These are phyloP conservation scores for Atractosteus spatula DNA, from an alignment of 2,113 vertebrate genomes.

Conservation along the genomic window DNA sequence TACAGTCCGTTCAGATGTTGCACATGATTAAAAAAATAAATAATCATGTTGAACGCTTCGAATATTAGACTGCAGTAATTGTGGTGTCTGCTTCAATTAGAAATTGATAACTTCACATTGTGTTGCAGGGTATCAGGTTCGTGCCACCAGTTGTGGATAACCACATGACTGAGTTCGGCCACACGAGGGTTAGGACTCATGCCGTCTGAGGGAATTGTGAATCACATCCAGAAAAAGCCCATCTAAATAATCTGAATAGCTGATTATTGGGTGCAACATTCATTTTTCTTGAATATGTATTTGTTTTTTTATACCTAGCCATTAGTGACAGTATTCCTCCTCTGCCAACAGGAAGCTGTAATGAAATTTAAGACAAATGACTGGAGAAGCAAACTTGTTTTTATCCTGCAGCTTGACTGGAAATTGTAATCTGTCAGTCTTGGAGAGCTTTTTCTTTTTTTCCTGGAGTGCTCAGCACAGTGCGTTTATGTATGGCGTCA, in stretches of 20 bases:
- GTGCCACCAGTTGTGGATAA: slow-evolving; percentile 34
- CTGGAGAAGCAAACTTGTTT: neutral
- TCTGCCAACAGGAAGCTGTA: neutral
- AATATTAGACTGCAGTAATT: slow-evolving; percentile 46
- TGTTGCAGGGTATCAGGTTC: slow-evolving; percentile 48
- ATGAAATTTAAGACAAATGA: neutral
- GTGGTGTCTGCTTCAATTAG: slow-evolving; percentile 50
- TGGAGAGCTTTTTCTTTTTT: neutral
- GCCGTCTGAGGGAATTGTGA: slow-evolving; percentile 17
- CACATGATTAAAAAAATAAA: slow-evolving; percentile 47
- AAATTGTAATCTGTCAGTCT: slow-evolving; percentile 11
- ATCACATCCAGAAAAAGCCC: slow-evolving; percentile 24
- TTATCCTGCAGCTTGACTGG: slow-evolving; percentile 10
- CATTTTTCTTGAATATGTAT: neutral
- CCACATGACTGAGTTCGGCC: slow-evolving; percentile 25
- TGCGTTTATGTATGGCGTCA: slow-evolving; percentile 11
- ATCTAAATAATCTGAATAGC: slow-evolving; percentile 9
- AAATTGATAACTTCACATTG: slow-evolving; percentile 43
- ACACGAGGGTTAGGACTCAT: slow-evolving; percentile 18
- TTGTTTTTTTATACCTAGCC: slow-evolving; percentile 12
- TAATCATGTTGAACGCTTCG: slow-evolving; percentile 47
- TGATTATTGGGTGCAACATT: slow-evolving; percentile 11
- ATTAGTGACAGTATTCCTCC: neutral
- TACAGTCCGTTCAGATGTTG: slow-evolving; percentile 31
- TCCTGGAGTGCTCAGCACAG: slow-evolving; percentile 10